Evolutionary conservation across 2,797 vertebrate genomes (phyloP).

Genomic region (Muraenolepis orangiensis): DNA sequence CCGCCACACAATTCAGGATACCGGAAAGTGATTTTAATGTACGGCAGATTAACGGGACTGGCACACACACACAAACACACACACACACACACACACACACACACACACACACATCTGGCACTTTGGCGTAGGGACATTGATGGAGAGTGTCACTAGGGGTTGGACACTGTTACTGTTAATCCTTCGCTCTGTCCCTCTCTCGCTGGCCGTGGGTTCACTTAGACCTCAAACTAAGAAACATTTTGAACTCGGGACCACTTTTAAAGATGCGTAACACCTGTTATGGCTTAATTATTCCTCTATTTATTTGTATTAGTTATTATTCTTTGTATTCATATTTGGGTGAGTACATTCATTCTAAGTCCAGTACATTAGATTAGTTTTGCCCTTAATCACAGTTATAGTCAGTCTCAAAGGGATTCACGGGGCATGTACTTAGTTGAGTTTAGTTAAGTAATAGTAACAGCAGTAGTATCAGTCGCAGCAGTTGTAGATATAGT

Average conservation of each 20-base stretch:
- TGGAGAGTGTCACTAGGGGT: slow-evolving; percentile 24
- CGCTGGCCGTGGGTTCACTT: not conserved
- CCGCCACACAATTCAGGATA: slow-evolving; percentile 20
- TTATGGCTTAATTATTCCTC: not conserved
- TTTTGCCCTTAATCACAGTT: too few species aligned
- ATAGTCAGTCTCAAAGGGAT: too few species aligned
- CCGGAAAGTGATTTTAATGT: slow-evolving; percentile 50
- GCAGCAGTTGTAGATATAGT: too few species aligned
- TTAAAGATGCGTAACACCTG: not conserved
- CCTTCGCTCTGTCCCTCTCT: slow-evolving; percentile 1
- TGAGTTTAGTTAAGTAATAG: too few species aligned
- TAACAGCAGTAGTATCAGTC: too few species aligned
- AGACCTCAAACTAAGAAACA: not conserved
- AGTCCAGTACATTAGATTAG: too few species aligned
- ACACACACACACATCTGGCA: slow-evolving; percentile 56
- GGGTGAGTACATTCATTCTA: too few species aligned
- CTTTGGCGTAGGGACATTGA: slow-evolving; percentile 1
- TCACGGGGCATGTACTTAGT: too few species aligned
- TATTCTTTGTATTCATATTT: not conserved
- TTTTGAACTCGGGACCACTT: not conserved
- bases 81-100: slow-evolving; percentile 53
- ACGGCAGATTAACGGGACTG: slow-evolving; percentile 61
- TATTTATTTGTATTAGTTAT: not conserved
- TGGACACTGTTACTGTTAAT: slow-evolving; percentile 37
- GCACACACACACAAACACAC: slow-evolving; percentile 54